Percentiles rank a stretch among this genome's conserved stretches.
Evolutionary conservation across 1,140 invertebrate species (phyloP).

Genomic region (Yoshiicerus persimilis): DNA sequence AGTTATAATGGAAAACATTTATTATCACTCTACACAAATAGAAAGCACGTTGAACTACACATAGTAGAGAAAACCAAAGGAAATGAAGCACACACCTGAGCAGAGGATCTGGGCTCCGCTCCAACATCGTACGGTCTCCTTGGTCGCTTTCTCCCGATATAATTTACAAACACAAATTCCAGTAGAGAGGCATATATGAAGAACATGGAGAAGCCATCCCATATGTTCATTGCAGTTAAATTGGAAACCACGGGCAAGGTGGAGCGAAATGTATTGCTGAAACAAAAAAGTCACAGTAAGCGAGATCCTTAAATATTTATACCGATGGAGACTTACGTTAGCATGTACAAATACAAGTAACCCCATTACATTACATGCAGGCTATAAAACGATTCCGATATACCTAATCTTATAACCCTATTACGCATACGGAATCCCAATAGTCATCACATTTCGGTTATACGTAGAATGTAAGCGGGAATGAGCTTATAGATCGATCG

Average conservation of each 20-base stretch:
- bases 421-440: not conserved
- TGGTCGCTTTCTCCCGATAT: constrained; percentile 85
- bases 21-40: not conserved
- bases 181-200: constrained; percentile 85
- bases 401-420: not conserved
- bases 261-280: constrained; percentile 53
- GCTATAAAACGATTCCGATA: too few species aligned
- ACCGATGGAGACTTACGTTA: too few species aligned
- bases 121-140: constrained; percentile 35
- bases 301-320: too few species aligned
- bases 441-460: not conserved
- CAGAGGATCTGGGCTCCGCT: constrained; percentile 32
- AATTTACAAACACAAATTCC: constrained; percentile 93
- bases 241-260: constrained; percentile 90
- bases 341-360: too few species aligned
- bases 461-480: too few species aligned
- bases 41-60: not conserved
- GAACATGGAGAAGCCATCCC: constrained; percentile 95
- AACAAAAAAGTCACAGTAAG: too few species aligned
- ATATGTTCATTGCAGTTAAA: constrained; percentile 91
- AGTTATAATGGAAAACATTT: not conserved
- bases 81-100: constrained; percentile 28
- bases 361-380: too few species aligned
- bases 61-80: not conserved
- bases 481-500: constrained; percentile 17